Evolutionary conservation across 2,888 invertebrate genomes (phyloP), one percentile per base, ranked within the genome.

Genomic region (Cyclophora punctaria): DNA sequence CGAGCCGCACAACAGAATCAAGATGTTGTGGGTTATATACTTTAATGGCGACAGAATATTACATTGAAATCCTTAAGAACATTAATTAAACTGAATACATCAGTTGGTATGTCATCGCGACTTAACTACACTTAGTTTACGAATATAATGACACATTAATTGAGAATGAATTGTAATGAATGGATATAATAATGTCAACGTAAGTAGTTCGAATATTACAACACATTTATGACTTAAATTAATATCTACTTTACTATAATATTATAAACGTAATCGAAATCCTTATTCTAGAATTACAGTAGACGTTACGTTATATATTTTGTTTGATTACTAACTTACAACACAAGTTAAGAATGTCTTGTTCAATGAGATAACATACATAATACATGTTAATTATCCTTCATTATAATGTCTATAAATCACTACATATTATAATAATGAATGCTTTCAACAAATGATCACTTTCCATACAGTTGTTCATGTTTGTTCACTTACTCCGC

Each of bases 41-140:
- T 85, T 85, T 85, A 85, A 77, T 86, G 72, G 73, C 71, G 78
- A 83, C 73, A 83, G 78, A 81, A 77, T 78, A 79, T 78, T 83
- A 86, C 82, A 86, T 66, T 79, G 80, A 79, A 80, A 77, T 76
- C 62, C 75, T 78, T 77, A 79, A 75, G 65, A 78, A 75, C 70
- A 75, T 73, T 67, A 71, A 71, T 69, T 76, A 71, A 76, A 78
- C 73, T 73, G 73, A 73, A 78, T 79, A 80, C 33, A 78, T 81
- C 80, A 79, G 74, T 78, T 75, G 69, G 66, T 78, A 70, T 70
- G 69, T 70, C 72, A 74, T 79, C 78, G 79, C 78, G 77, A 71
- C 74, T 66, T 73, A 78, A 74, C 79, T 79, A 82, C 69, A 74
- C 72, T 75, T 79, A 83, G 52, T 65, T 73, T 71, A 71, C 47